Percentiles rank a stretch among this genome's conserved stretches.
These are phyloP conservation scores for Channa maculata DNA, from an alignment of 2,113 vertebrate species.

Conservation along the genomic window DNA sequence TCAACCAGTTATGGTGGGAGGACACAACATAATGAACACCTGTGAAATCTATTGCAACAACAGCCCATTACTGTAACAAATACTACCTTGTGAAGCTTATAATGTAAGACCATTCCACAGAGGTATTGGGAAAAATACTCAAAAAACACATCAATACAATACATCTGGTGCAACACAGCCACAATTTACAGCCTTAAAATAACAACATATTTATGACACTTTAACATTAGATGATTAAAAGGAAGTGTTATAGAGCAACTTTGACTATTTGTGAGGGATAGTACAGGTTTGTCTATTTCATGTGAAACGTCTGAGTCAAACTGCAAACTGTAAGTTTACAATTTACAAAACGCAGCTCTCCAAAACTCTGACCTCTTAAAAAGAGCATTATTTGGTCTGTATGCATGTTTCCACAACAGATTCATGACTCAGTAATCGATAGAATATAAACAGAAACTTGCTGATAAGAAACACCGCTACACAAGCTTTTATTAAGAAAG, in stretches of 20 bases:
- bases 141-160: neutral
- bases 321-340: neutral
- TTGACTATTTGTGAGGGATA: neutral
- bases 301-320: neutral
- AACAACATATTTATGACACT: too few species aligned
- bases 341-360: neutral
- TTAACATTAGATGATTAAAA: neutral
- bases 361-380: neutral
- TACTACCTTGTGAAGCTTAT: neutral
- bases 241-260: neutral
- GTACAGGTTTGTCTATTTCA: neutral
- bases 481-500: conserved; percentile 12
- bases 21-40: conserved; percentile 12
- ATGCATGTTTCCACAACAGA: neutral
- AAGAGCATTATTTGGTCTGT: neutral
- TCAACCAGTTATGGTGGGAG: conserved; percentile 1
- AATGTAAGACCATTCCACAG: neutral
- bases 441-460: neutral
- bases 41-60: conserved; percentile 24
- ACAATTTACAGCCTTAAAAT: neutral
- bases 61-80: neutral
- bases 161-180: neutral
- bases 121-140: neutral
- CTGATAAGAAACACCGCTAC: conserved; percentile 7
- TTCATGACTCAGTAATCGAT: neutral